Conservation (phyloP, 2,113 vertebrate species). For the Clarias magur region DNA sequence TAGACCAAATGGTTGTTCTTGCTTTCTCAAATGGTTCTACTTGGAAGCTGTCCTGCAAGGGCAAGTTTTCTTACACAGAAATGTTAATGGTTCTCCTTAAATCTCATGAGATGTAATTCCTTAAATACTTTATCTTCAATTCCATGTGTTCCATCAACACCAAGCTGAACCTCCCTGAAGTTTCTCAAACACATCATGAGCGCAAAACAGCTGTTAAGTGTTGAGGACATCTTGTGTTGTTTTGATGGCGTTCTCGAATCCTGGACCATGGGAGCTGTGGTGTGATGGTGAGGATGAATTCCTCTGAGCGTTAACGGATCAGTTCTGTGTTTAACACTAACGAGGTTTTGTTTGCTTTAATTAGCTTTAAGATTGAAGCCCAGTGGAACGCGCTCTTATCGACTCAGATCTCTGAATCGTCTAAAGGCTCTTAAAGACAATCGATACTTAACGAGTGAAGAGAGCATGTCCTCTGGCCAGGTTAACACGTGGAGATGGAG, state of each 20-base stretch:
- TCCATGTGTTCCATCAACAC: neutral
- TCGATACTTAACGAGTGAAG: neutral
- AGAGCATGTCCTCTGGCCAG: neutral
- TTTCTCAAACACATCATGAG: neutral
- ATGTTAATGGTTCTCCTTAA: neutral
- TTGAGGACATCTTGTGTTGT: neutral
- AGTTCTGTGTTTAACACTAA: neutral
- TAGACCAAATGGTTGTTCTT: neutral
- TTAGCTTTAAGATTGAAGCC: constrained; percentile 20
- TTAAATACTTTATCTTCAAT: neutral
- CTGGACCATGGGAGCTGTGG: neutral
- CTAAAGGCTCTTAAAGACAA: neutral
- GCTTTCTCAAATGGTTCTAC: neutral
- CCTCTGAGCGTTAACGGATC: neutral
- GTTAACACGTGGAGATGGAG: neutral
- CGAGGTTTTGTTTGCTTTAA: constrained; percentile 20
- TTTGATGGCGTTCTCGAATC: neutral
- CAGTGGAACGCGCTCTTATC: neutral
- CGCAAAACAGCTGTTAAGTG: neutral
- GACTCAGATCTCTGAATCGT: constrained; percentile 13
- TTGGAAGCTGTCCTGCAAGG: neutral
- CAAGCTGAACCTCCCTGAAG: neutral
- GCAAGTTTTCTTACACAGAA: neutral
- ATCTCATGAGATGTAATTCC: neutral
- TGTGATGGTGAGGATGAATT: neutral